Evolutionary conservation across 1,140 invertebrate genomes (phyloP).

Genomic region (Zaprionus camerounensis): DNA sequence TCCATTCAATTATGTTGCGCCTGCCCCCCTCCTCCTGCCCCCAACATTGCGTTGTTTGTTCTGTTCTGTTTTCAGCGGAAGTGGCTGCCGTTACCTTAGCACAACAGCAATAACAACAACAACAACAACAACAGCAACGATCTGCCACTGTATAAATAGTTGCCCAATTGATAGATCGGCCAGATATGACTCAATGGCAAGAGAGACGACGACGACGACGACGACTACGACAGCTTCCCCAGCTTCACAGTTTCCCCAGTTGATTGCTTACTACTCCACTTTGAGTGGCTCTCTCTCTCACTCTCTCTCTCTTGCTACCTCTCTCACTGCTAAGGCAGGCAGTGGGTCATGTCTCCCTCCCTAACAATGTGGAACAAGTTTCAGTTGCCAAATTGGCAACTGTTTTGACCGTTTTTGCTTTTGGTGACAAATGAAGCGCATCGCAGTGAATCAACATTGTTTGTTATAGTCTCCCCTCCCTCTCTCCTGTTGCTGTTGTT

Average conservation of each 20-base stretch:
- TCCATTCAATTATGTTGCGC: constrained; percentile 56
- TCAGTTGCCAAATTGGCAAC: constrained; percentile 43
- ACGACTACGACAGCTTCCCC: background rate
- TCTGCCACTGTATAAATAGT: constrained; percentile 52
- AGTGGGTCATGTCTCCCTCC: background rate
- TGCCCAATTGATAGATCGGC: constrained; percentile 44
- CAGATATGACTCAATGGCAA: constrained; percentile 41
- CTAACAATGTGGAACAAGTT: constrained; percentile 19
- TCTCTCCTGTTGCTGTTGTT: background rate
- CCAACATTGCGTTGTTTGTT: constrained; percentile 22
- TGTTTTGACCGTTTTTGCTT: constrained; percentile 22
- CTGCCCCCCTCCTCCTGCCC: background rate
- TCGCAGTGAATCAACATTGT: constrained; percentile 41
- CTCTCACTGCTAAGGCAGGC: constrained; percentile 5
- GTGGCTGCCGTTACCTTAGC: constrained; percentile 39
- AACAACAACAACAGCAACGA: constrained; percentile 23
- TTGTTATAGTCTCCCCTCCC: background rate
- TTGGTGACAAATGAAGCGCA: constrained; percentile 33
- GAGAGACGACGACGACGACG: background rate
- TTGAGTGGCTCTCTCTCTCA: background rate
- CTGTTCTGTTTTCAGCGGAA: constrained; percentile 42
- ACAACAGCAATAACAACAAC: constrained; percentile 15
- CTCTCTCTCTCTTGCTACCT: too few relatives aligned
- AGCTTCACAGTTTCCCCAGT: constrained; percentile 6
- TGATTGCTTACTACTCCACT: background rate